Percentiles rank a stretch among this genome's conserved stretches.
Conservation (phyloP, 2,888 invertebrate species). For the Callimorpha dominula region DNA sequence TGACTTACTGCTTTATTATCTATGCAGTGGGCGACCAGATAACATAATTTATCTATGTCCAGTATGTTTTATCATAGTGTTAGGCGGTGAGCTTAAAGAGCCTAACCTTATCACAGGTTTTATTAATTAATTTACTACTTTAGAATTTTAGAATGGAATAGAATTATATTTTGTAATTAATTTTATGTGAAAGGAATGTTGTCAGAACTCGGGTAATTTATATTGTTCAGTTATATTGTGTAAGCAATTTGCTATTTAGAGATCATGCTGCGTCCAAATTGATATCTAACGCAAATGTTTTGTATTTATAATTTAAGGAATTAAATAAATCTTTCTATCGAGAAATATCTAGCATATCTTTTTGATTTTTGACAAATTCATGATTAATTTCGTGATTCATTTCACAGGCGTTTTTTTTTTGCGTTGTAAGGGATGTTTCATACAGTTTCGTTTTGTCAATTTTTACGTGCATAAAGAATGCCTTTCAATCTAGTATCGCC, state of each 20-base stretch:
- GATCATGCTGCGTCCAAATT: neutral
- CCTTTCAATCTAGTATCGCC: no score
- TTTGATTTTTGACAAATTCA: neutral
- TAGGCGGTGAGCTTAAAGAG: slow-evolving; percentile 46
- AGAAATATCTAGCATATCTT: neutral
- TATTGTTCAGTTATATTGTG: neutral
- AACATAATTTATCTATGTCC: slow-evolving; percentile 62
- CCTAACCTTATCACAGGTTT: slow-evolving; percentile 48
- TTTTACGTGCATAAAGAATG: no score
- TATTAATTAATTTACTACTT: slow-evolving; percentile 46
- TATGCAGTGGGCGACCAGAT: slow-evolving; percentile 47
- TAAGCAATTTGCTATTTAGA: neutral
- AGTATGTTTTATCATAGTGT: slow-evolving; percentile 54
- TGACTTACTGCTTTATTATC: slow-evolving; percentile 47
- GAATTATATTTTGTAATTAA: neutral
- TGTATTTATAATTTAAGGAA: neutral
- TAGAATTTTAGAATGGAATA: slow-evolving; percentile 3
- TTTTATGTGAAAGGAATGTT: neutral
- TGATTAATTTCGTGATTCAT: no score
- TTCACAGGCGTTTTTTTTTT: no score
- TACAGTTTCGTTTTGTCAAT: no score
- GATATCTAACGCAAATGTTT: neutral
- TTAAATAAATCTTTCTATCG: neutral
- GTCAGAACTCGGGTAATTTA: neutral
- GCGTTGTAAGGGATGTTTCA: no score